Evolutionary conservation across 64 coral and sea anemone species (phyloP).

Genomic region (Cladopsammia gracilis): DNA sequence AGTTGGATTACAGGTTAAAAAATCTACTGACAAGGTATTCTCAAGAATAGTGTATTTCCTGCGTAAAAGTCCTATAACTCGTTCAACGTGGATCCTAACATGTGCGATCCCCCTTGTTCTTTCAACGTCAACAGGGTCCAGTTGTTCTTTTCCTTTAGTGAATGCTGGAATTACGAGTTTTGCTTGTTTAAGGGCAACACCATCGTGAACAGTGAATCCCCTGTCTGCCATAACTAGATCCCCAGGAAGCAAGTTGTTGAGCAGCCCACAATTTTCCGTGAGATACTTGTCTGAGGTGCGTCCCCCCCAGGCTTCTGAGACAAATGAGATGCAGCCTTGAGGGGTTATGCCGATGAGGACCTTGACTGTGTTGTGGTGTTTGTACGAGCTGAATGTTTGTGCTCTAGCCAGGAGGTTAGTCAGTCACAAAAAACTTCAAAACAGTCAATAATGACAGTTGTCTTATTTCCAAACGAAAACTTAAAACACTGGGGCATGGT

Average conservation of each 20-base stretch:
- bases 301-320: constrained; percentile 36
- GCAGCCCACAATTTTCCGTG: constrained; percentile 26
- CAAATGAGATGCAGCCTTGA: constrained; percentile 21
- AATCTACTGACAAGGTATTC: constrained; percentile 20
- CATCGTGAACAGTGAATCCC: constrained; percentile 24
- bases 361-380: background rate
- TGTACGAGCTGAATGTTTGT: constrained; percentile 2
- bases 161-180: constrained; percentile 37
- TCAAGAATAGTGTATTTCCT: constrained; percentile 18
- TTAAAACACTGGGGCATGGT: constrained; percentile 22
- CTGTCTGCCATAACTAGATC: constrained; percentile 35
- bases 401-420: constrained; percentile 35
- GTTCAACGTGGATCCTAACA: constrained; percentile 20
- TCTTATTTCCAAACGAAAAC: constrained; percentile 29
- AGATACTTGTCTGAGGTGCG: background rate
- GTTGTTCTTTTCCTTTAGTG: constrained; percentile 14
- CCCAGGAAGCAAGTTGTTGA: no score
- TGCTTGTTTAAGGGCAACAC: constrained; percentile 19
- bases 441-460: constrained; percentile 42
- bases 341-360: constrained; percentile 27
- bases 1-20: constrained; percentile 12
- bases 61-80: constrained; percentile 9
- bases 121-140: constrained; percentile 25
- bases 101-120: constrained; percentile 30
- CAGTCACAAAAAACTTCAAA: constrained; percentile 26